phyloP scores from a whole-genome alignment of 2,888 invertebrate genomes.

The Catocala sponsa region DNA sequence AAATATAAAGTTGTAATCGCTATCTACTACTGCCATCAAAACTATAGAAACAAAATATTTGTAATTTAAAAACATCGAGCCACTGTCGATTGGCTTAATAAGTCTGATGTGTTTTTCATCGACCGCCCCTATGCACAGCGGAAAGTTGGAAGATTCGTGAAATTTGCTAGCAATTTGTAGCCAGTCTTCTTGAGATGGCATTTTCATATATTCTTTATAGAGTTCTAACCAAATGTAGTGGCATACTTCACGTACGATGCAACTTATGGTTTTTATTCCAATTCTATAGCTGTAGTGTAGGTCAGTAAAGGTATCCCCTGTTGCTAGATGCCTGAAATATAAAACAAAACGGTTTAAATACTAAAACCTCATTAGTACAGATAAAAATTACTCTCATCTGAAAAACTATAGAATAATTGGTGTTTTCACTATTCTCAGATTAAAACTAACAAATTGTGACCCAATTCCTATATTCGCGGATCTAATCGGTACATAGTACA shows the following conservation, averaged over 20 bases:
- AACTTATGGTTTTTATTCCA: slow-evolving; percentile 49
- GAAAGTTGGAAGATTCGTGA: slow-evolving; percentile 36
- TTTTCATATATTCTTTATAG: slow-evolving; percentile 26
- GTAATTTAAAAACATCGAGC: slow-evolving; percentile 25
- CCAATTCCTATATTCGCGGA: background rate
- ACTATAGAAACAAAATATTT: slow-evolving; percentile 43
- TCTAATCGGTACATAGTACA: slow-evolving; percentile 6
- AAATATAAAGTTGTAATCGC: slow-evolving; percentile 48
- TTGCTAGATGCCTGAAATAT: slow-evolving; percentile 46
- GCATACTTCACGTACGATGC: slow-evolving; percentile 30
- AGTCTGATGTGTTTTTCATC: slow-evolving; percentile 54
- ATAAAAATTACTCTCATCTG: slow-evolving; percentile 4
- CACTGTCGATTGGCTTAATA: slow-evolving; percentile 42
- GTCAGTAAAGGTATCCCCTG: slow-evolving; percentile 6
- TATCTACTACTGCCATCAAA: slow-evolving; percentile 48
- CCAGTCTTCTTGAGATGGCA: slow-evolving; percentile 32
- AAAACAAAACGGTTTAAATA: slow-evolving; percentile 38
- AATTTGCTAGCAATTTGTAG: slow-evolving; percentile 29
- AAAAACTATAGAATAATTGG: background rate
- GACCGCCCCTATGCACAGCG: slow-evolving; percentile 47
- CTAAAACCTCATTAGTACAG: slow-evolving; percentile 14
- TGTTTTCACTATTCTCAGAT: background rate
- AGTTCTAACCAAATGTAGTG: slow-evolving; percentile 24
- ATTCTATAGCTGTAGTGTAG: slow-evolving; percentile 43
- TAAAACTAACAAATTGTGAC: background rate